These are phyloP conservation scores for Lampris incognitus DNA, from an alignment of 2,113 vertebrate species.

Conservation along the genomic window DNA sequence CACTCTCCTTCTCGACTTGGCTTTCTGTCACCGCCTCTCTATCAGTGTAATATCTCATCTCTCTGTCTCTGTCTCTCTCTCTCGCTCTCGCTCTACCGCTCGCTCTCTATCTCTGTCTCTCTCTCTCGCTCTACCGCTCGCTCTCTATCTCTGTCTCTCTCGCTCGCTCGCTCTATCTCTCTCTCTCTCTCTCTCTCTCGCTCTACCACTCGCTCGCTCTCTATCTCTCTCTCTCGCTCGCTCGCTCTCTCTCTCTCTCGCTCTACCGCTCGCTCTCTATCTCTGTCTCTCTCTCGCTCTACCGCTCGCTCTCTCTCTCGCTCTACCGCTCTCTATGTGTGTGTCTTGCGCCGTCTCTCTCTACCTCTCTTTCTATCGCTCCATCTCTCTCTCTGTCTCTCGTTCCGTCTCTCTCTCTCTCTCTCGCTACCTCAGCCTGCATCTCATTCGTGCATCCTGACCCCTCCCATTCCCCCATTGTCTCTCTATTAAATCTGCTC, in stretches of 20 bases:
- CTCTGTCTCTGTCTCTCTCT: conserved; percentile 53
- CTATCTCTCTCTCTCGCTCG: background rate
- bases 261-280: too few relatives aligned
- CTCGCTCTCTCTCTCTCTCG: too few relatives aligned
- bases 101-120: background rate
- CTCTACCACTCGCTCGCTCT: conserved; percentile 47
- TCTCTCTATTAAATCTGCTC: conserved; percentile 64
- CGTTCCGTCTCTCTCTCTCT: conserved; percentile 17
- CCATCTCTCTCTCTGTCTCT: too few relatives aligned
- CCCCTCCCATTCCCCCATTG: conserved; percentile 44
- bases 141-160: conserved; percentile 29
- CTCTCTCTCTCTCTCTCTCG: conserved; percentile 4
- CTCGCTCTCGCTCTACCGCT: conserved; percentile 26
- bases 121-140: conserved; percentile 35
- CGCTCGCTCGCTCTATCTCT: conserved; percentile 50
- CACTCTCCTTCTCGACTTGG: conserved; percentile 38
- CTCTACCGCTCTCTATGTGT: too few relatives aligned
- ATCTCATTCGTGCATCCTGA: conserved; percentile 54
- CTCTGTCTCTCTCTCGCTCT: too few relatives aligned
- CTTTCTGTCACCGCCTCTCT: conserved; percentile 52
- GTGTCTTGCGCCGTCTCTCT: too few relatives aligned
- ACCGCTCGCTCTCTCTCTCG: too few relatives aligned
- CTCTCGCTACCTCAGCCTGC: conserved; percentile 49
- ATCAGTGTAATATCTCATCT: conserved; percentile 67
- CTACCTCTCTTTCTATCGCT: too few relatives aligned